These are phyloP conservation scores for Lemur catta DNA, from an alignment of 2,797 vertebrate species.

Conservation along the genomic window DNA sequence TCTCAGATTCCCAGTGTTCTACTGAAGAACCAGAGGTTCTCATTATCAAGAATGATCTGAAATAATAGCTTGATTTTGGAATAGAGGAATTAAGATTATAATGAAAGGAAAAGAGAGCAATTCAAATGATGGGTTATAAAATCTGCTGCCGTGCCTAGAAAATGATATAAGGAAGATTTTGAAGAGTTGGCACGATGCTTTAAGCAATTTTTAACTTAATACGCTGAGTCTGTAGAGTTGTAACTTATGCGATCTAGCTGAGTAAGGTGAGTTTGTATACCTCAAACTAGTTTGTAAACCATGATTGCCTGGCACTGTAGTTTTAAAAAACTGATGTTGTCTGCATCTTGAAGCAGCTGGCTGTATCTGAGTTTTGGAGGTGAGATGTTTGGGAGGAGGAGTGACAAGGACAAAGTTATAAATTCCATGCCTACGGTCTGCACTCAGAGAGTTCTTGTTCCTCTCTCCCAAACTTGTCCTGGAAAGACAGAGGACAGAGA, in stretches of 20 bases:
- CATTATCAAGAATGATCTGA: background rate
- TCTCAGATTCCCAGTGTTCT: background rate
- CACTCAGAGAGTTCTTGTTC: background rate
- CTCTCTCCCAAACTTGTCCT: background rate
- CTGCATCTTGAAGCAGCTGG: conserved; percentile 68
- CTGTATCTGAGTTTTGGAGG: conserved; percentile 42
- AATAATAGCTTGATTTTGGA: background rate
- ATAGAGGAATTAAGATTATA: conserved; percentile 1
- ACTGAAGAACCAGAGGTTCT: background rate
- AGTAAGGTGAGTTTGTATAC: conserved; percentile 69
- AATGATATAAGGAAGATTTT: background rate
- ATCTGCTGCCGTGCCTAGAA: conserved; percentile 33
- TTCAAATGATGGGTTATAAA: conserved; percentile 48
- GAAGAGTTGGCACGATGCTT: conserved; percentile 69
- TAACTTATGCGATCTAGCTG: conserved; percentile 65
- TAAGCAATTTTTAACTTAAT: conserved; percentile 71
- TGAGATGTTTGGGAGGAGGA: conserved; percentile 21
- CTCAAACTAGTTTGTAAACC: conserved; percentile 64
- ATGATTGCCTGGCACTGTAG: conserved; percentile 60
- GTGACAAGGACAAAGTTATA: conserved; percentile 42
- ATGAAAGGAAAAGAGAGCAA: conserved; percentile 33
- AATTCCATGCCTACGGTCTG: background rate
- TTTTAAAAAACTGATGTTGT: conserved; percentile 34
- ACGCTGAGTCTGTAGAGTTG: conserved; percentile 68
- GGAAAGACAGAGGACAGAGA: background rate